Percentiles rank a stretch among this genome's conserved stretches.
Conservation (phyloP, 2,888 invertebrate genomes). For the Brachypalpus laphriformis region DNA sequence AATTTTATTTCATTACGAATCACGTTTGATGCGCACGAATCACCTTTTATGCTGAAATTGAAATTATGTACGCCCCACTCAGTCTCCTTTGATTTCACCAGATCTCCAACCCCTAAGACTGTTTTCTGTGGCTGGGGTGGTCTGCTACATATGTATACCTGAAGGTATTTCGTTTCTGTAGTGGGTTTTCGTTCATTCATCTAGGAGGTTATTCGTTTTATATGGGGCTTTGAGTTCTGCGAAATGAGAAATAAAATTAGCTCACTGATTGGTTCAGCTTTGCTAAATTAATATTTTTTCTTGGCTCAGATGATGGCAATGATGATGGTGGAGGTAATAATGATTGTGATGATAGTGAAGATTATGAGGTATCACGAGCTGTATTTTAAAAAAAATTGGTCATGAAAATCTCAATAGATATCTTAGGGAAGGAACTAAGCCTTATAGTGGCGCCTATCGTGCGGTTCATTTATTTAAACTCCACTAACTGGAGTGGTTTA, state of each 20-base stretch:
- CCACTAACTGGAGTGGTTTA: no score
- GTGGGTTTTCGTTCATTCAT: constrained; percentile 16
- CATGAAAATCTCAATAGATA: no score
- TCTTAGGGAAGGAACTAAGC: no score
- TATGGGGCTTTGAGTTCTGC: constrained; percentile 4
- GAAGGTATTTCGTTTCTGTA: constrained; percentile 16
- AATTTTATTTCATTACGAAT: constrained; percentile 79
- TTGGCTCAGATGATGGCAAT: background rate
- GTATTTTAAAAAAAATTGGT: no score
- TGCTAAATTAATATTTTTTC: constrained; percentile 27
- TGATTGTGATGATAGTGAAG: background rate
- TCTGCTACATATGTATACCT: background rate
- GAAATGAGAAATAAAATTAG: constrained; percentile 27
- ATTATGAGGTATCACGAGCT: no score
- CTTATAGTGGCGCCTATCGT: no score
- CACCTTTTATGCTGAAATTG: constrained; percentile 81
- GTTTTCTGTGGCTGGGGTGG: background rate
- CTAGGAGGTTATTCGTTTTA: constrained; percentile 26
- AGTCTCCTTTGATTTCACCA: constrained; percentile 14
- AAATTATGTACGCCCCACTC: constrained; percentile 78
- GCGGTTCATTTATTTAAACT: no score
- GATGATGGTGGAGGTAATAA: no score
- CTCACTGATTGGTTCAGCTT: constrained; percentile 21
- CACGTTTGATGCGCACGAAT: constrained; percentile 82
- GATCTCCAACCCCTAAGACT: background rate